Conservation (phyloP, 2,888 invertebrate genomes). For the Tenthredo distinguenda region DNA sequence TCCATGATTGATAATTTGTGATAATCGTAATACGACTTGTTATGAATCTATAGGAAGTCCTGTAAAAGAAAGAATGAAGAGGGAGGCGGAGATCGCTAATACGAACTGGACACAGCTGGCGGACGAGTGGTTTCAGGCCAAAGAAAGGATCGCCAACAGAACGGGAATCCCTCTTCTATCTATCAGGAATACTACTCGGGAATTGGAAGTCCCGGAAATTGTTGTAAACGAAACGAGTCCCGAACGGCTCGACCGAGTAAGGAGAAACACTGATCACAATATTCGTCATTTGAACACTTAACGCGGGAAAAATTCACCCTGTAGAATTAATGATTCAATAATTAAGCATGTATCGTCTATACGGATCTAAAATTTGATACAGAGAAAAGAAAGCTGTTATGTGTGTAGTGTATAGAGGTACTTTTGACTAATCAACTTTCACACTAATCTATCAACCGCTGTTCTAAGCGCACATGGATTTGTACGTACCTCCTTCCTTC, state of each 20-base stretch:
- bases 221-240: conserved; percentile 62
- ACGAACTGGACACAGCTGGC: conserved; percentile 73
- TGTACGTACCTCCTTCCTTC: conserved; percentile 50
- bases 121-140: conserved; percentile 72
- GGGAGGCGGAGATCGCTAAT: conserved; percentile 66
- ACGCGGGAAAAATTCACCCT: background rate
- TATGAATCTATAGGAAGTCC: conserved; percentile 63
- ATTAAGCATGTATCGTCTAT: background rate
- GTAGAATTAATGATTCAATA: background rate
- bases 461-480: background rate
- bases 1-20: background rate
- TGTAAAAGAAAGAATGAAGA: conserved; percentile 60
- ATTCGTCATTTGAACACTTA: background rate
- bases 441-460: conserved; percentile 28
- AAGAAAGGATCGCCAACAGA: conserved; percentile 62
- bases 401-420: background rate
- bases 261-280: conserved; percentile 11
- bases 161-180: conserved; percentile 69
- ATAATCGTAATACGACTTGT: background rate
- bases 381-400: conserved; percentile 38
- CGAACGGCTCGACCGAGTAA: conserved; percentile 67
- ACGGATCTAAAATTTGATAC: background rate
- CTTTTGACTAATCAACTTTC: conserved; percentile 50
- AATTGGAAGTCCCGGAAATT: conserved; percentile 66
- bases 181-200: conserved; percentile 62